A percentile compares a stretch with the other conserved stretches of the same genome.
phyloP scores from a whole-genome alignment of 2,113 vertebrate species.

The Monopterus albus region DNA sequence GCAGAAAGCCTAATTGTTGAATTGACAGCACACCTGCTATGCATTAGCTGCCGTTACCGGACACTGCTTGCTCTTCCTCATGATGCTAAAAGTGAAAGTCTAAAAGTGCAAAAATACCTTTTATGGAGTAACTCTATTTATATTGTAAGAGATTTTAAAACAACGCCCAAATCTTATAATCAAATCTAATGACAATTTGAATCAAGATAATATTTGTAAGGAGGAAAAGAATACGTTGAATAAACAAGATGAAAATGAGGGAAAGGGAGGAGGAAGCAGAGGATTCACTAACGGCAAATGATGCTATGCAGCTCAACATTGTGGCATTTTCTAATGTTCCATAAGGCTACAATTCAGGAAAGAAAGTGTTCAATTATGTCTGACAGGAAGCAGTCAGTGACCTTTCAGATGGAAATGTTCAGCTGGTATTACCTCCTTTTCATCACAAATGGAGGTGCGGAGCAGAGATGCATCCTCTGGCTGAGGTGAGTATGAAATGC shows the following conservation, averaged over 20 bases:
- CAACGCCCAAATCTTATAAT: no score
- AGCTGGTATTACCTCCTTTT: conserved; percentile 40
- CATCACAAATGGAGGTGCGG: conserved; percentile 38
- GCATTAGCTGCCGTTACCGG: no score
- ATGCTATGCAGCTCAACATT: background rate
- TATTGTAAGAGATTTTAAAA: no score
- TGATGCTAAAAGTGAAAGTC: no score
- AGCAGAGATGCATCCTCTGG: conserved; percentile 39
- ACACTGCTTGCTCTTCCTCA: no score
- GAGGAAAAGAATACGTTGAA: background rate
- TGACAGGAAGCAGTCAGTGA: conserved; percentile 63
- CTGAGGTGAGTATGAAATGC: conserved; percentile 70
- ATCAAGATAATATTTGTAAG: background rate
- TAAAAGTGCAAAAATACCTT: no score
- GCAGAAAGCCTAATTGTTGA: background rate
- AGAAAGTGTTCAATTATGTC: conserved; percentile 31
- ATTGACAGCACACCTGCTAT: no score
- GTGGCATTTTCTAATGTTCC: conserved; percentile 37
- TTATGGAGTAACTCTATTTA: no score
- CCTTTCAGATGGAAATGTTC: conserved; percentile 68
- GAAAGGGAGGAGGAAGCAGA: background rate
- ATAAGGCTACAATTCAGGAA: conserved; percentile 27
- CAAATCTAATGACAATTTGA: background rate
- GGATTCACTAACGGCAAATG: background rate
- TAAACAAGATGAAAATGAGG: background rate